Conservation (phyloP, 2,888 invertebrate species). For the Melieria omissa region DNA sequence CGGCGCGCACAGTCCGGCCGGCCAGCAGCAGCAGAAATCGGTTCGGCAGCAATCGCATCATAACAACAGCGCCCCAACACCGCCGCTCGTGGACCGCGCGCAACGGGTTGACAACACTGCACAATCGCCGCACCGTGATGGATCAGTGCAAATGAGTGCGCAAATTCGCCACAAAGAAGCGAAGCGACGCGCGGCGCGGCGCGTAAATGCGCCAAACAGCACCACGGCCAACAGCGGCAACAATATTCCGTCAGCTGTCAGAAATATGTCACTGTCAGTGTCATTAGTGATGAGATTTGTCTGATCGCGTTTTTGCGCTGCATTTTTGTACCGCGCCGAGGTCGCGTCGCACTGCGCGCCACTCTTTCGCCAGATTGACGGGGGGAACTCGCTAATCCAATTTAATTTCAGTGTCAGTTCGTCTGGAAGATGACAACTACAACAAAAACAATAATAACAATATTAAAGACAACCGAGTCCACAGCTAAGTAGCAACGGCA, state of each 20-base stretch:
- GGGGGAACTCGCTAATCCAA: slow-evolving; percentile 64
- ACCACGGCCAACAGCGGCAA: slow-evolving; percentile 16
- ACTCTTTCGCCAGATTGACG: slow-evolving; percentile 56
- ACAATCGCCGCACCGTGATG: slow-evolving; percentile 45
- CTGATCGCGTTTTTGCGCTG: slow-evolving; percentile 39
- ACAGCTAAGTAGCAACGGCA: no score
- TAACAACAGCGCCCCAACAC: background rate
- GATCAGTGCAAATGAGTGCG: slow-evolving; percentile 50
- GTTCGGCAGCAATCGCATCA: slow-evolving; percentile 7
- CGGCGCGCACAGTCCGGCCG: slow-evolving; percentile 45
- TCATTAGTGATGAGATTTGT: slow-evolving; percentile 57
- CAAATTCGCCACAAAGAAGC: slow-evolving; percentile 39
- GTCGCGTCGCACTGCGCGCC: slow-evolving; percentile 30
- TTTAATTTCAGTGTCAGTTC: slow-evolving; percentile 65
- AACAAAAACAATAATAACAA: slow-evolving; percentile 34
- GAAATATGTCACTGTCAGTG: slow-evolving; percentile 65
- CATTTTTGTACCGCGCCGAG: slow-evolving; percentile 1
- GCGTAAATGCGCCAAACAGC: background rate
- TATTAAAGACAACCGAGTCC: no score
- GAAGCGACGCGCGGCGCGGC: slow-evolving; percentile 1
- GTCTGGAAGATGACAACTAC: slow-evolving; percentile 40
- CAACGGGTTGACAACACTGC: slow-evolving; percentile 19
- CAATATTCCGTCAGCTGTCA: slow-evolving; percentile 65
- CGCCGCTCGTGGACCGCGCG: no score
- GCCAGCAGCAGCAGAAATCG: slow-evolving; percentile 20